phyloP scores from a whole-genome alignment of 1,140 invertebrate species.

The Achroia grisella region DNA sequence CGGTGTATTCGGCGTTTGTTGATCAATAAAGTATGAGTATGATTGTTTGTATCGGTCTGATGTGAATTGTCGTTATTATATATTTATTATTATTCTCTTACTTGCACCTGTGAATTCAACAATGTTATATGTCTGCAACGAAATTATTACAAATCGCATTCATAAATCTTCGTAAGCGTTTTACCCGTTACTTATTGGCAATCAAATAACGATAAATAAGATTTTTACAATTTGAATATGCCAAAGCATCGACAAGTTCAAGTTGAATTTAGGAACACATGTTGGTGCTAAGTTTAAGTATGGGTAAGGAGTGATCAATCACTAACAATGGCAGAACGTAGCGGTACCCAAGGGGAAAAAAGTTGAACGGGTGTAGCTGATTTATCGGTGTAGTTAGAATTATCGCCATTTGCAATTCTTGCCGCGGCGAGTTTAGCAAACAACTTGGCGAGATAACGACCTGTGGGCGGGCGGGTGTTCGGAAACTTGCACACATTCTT shows the following conservation, averaged over 20 bases:
- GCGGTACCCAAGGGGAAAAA: slow-evolving; percentile 61
- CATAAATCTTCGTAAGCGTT: background rate
- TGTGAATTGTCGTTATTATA: too few relatives aligned
- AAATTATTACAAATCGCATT: too few relatives aligned
- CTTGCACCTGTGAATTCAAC: too few relatives aligned
- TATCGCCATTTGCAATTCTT: slow-evolving; percentile 72
- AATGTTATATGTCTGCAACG: too few relatives aligned
- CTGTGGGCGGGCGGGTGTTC: slow-evolving; percentile 15
- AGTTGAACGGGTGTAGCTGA: slow-evolving; percentile 58
- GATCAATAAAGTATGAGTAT: too few relatives aligned
- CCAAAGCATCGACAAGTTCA: slow-evolving; percentile 21
- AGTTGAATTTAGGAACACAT: slow-evolving; percentile 46
- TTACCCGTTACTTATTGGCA: slow-evolving; percentile 1
- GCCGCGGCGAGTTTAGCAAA: slow-evolving; percentile 49
- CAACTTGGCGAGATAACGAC: slow-evolving; percentile 54
- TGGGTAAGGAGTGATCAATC: slow-evolving; percentile 56
- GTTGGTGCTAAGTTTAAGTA: slow-evolving; percentile 54
- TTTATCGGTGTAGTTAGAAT: slow-evolving; percentile 70
- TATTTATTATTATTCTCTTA: too few relatives aligned
- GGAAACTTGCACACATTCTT: background rate
- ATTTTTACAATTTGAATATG: slow-evolving; percentile 10
- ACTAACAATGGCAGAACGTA: slow-evolving; percentile 47
- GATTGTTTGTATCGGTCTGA: too few relatives aligned
- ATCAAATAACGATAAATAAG: slow-evolving; percentile 10
- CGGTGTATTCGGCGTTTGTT: too few relatives aligned